Evolutionary conservation across 1,140 invertebrate species (phyloP), one percentile per base, ranked within the genome.

Genomic region (Lineus longissimus): DNA sequence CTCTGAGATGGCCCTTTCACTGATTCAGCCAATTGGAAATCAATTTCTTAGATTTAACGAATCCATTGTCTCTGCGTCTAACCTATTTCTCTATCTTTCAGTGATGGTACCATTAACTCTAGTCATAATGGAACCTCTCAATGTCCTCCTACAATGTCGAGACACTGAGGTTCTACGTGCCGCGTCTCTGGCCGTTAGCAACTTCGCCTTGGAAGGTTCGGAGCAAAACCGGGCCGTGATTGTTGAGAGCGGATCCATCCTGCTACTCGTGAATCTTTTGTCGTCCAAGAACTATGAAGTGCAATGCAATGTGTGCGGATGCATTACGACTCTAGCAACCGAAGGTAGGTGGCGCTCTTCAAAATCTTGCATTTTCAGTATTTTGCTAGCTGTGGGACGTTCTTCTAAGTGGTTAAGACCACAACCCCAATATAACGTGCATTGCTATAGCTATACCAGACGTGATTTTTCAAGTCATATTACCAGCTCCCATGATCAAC

Each of bases 291-390:
- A 72, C 61, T 30, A 67, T 9, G 76, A 77, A 22, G 70, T 76
- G 2, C 76, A 75, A 59, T 77, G 76, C 63, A 76, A 77, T 62
- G 70, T 73, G 0, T 73, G 73, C 69, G 76, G 71, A 2, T 76
- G 73, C 69, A 67, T 77, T 2, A 76, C 74, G 13, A 69, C 73
- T 6, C 59, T 77, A 19, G 70, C 74, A 19, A 76, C 74, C 0
- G 65, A 67, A 59, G 74, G 75, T 77, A 68, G 22, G 69, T 45
- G 25, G 4, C 15, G 15, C 2, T n/a, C 19, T 15, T 51, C 6
- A 36, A 7, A 36, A 15, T 7, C 33, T 4, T 7, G n/a, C n/a
- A n/a, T n/a, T n/a, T n/a, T n/a, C n/a, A n/a, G n/a, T n/a, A n/a
- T n/a, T n/a, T n/a, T n/a, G n/a, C n/a, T n/a, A n/a, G n/a, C n/a